These are phyloP conservation scores for Spizella passerina DNA, from an alignment of 2,797 vertebrate species.

Conservation along the genomic window DNA sequence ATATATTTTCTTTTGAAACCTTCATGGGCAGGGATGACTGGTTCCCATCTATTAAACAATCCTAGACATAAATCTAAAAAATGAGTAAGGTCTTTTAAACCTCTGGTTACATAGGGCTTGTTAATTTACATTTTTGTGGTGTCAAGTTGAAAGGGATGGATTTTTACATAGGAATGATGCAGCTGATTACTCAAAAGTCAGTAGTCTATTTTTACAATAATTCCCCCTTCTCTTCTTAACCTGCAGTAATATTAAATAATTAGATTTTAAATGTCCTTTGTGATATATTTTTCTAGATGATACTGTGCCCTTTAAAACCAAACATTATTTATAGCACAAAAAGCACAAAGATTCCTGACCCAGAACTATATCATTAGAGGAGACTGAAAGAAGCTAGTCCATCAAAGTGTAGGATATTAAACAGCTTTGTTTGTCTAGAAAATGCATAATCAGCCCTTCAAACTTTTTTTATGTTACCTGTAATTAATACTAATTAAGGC, in stretches of 20 bases:
- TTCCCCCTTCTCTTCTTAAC: neutral
- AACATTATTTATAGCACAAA: constrained; percentile 12
- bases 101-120: neutral
- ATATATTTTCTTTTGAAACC: neutral
- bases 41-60: neutral
- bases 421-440: constrained; percentile 53
- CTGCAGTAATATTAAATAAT: neutral
- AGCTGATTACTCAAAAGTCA: neutral
- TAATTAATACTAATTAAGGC: constrained; percentile 79
- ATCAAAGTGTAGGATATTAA: constrained; percentile 29
- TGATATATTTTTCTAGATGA: neutral
- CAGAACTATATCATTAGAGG: neutral
- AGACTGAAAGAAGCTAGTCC: neutral
- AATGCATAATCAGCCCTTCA: constrained; percentile 53
- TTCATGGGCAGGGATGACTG: neutral
- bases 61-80: neutral
- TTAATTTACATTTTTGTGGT: neutral
- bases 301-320: neutral
- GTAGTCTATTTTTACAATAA: neutral
- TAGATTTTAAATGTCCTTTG: constrained; percentile 2
- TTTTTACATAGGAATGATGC: neutral
- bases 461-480: constrained; percentile 55
- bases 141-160: neutral
- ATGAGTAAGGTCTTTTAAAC: neutral
- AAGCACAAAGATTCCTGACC: neutral